A percentile compares a stretch with the other conserved stretches of the same genome.
Conservation (phyloP, 2,797 vertebrate species). For the Sebastes iracundus region DNA sequence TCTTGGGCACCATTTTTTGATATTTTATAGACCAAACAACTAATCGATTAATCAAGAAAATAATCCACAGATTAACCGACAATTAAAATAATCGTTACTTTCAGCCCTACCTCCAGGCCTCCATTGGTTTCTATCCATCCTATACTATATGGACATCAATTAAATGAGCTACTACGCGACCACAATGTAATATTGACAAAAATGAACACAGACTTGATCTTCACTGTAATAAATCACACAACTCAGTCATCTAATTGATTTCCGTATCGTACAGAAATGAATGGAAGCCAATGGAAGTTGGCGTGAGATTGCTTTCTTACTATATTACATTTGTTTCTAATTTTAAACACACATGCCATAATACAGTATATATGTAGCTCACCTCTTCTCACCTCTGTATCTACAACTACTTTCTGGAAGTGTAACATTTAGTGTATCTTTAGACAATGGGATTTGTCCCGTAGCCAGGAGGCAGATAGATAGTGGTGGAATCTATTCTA, state of each 20-base stretch:
- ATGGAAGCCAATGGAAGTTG: background rate
- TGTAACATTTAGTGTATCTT: constrained; percentile 14
- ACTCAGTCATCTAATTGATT: background rate
- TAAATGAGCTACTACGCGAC: background rate
- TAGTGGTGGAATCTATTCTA: constrained; percentile 8
- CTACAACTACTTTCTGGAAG: background rate
- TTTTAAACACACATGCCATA: background rate
- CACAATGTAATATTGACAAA: background rate
- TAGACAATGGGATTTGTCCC: constrained; percentile 18
- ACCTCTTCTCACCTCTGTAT: background rate
- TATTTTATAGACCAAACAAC: no score
- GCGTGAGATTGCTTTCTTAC: background rate
- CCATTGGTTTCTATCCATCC: background rate
- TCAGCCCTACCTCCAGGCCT: no score
- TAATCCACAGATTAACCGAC: no score
- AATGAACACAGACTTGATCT: background rate
- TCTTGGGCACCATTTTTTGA: no score
- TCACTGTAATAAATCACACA: background rate
- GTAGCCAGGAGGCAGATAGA: constrained; percentile 15
- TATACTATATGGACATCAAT: background rate
- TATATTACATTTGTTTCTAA: background rate
- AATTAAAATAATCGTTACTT: no score
- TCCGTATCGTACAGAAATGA: background rate
- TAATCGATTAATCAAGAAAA: no score
- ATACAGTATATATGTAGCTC: background rate